A percentile compares a stretch with the other conserved stretches of the same genome.
phyloP scores from a whole-genome alignment of 1,140 invertebrate species.

The Bombus pascuorum region DNA sequence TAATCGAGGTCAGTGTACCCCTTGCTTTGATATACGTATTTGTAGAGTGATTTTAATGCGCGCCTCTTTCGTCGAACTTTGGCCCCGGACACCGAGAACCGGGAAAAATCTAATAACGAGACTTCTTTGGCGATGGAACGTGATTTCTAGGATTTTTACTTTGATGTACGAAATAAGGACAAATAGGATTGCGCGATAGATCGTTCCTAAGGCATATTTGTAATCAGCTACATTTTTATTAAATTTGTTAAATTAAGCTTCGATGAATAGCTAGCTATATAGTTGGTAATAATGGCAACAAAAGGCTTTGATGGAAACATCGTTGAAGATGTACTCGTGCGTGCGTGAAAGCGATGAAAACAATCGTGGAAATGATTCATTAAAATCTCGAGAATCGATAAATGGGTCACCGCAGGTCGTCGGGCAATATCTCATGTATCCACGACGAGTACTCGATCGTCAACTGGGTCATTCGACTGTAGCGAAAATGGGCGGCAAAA shows the following conservation, averaged over 20 bases:
- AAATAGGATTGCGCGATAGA: too few species aligned
- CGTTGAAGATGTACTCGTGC: not conserved
- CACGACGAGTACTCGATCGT: conserved; percentile 68
- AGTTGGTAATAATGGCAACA: too few species aligned
- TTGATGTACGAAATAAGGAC: too few species aligned
- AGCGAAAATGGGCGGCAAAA: conserved; percentile 1
- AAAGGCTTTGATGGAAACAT: too few species aligned
- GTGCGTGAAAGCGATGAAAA: not conserved
- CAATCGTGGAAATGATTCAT: conserved; percentile 30
- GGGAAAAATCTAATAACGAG: not conserved
- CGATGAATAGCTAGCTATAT: too few species aligned
- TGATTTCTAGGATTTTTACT: too few species aligned
- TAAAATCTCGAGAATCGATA: conserved; percentile 71
- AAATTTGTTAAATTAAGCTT: too few species aligned
- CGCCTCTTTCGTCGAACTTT: not conserved
- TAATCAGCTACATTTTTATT: too few species aligned
- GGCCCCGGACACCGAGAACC: too few species aligned
- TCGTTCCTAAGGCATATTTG: too few species aligned
- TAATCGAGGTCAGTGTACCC: conserved; percentile 73
- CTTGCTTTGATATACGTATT: conserved; percentile 20
- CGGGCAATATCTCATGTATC: conserved; percentile 67
- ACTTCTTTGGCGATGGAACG: not conserved
- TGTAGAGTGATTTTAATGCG: conserved; percentile 19
- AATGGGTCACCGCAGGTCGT: conserved; percentile 74
- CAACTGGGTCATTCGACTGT: conserved; percentile 72